Evolutionary conservation across 2,888 invertebrate genomes (phyloP).

Genomic region (Chromoteleia sp.): DNA sequence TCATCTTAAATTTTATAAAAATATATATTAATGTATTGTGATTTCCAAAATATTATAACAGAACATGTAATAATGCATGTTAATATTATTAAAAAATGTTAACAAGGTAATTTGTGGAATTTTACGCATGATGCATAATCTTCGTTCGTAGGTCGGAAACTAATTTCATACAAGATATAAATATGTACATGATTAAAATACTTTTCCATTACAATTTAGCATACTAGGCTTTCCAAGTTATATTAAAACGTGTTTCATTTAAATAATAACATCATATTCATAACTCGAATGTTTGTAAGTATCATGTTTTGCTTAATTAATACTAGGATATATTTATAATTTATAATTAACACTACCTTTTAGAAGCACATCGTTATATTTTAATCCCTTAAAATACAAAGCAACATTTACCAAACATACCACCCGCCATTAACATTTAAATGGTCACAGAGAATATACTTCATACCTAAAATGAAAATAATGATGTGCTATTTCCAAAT

Average conservation of each 20-base stretch:
- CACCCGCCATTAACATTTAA: background rate
- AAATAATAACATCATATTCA: conserved; percentile 46
- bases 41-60: too few species aligned
- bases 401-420: background rate
- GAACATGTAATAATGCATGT: too few species aligned
- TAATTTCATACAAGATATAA: conserved; percentile 11
- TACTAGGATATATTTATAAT: conserved; percentile 29
- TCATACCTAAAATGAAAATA: background rate
- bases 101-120: background rate
- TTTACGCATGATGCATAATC: background rate
- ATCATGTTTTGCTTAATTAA: conserved; percentile 20
- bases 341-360: conserved; percentile 8
- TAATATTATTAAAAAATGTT: background rate
- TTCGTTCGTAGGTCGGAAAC: background rate
- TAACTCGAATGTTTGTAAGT: conserved; percentile 15
- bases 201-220: conserved; percentile 29
- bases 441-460: background rate
- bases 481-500: too few species aligned
- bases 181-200: conserved; percentile 22
- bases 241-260: conserved; percentile 27
- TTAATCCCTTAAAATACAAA: background rate
- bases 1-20: too few species aligned
- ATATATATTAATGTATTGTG: too few species aligned
- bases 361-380: background rate
- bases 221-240: background rate